Conservation (phyloP, 2,888 invertebrate species). For the Drosophila nr. perissopoda region DNA sequence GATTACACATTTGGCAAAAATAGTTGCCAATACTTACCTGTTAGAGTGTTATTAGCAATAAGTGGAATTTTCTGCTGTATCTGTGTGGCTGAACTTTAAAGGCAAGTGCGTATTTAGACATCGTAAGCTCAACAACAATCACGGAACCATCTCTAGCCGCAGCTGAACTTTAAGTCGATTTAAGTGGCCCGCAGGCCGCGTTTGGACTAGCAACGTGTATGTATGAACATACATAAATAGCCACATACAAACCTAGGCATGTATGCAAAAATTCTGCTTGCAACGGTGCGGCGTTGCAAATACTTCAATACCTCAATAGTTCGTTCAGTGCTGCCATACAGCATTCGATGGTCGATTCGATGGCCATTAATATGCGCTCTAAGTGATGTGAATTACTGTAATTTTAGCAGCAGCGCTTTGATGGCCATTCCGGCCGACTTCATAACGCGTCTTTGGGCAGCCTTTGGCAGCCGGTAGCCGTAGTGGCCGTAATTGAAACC, state of each 20-base stretch:
- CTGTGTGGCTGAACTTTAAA: not conserved
- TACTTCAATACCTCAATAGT: conserved; percentile 33
- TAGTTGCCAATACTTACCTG: not conserved
- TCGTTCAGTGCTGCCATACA: conserved; percentile 26
- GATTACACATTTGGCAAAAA: not conserved
- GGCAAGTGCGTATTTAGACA: conserved; percentile 6
- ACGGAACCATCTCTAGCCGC: conserved; percentile 31
- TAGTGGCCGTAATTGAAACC: conserved; percentile 75
- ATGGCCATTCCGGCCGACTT: conserved; percentile 55
- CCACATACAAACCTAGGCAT: not conserved
- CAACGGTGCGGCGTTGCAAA: conserved; percentile 24
- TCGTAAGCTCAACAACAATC: conserved; percentile 10
- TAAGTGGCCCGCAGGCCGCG: conserved; percentile 49
- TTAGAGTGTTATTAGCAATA: not conserved
- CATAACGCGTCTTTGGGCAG: conserved; percentile 45
- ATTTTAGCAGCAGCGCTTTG: conserved; percentile 76
- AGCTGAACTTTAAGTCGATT: conserved; percentile 63
- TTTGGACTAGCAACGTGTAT: conserved; percentile 28
- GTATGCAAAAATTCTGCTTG: conserved; percentile 46
- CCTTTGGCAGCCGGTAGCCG: conserved; percentile 60
- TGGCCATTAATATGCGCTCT: conserved; percentile 82
- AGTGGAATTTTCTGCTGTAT: not conserved
- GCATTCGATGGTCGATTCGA: conserved; percentile 69
- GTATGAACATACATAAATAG: conserved; percentile 23
- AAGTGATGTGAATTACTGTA: conserved; percentile 84